phyloP scores from a whole-genome alignment of 2,113 vertebrate species.

The Poecilia latipinna region DNA sequence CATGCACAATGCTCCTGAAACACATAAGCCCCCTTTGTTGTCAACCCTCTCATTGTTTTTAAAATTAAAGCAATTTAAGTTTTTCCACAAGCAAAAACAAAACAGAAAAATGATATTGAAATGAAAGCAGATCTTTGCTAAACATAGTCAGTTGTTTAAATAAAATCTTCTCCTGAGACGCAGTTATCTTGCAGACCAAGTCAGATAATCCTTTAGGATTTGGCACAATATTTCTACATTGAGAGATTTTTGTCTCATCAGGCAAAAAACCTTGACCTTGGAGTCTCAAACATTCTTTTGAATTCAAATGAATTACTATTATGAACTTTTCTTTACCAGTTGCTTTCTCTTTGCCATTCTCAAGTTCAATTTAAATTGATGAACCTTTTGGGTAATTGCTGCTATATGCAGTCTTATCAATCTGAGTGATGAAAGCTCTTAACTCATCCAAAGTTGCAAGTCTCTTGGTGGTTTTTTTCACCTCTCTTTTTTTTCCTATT shows the following conservation, averaged over 20 bases:
- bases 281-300: background rate
- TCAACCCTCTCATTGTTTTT: too few species aligned
- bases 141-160: too few species aligned
- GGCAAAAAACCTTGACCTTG: background rate
- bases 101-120: too few species aligned
- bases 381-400: background rate
- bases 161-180: too few species aligned
- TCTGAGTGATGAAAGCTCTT: background rate
- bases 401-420: background rate
- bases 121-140: too few species aligned
- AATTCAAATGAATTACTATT: background rate
- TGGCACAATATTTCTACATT: background rate
- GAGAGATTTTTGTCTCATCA: background rate
- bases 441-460: background rate
- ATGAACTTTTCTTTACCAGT: background rate
- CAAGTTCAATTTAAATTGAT: background rate
- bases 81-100: too few species aligned
- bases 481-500: background rate
- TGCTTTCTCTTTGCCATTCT: background rate
- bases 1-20: too few species aligned
- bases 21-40: too few species aligned
- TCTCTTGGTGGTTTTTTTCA: background rate
- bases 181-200: too few species aligned
- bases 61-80: too few species aligned
- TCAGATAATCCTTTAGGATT: too few species aligned